Base-by-base conservation (phyloP, 2,113 vertebrate species). In the Campylorhamphus procurvoides region DNA sequence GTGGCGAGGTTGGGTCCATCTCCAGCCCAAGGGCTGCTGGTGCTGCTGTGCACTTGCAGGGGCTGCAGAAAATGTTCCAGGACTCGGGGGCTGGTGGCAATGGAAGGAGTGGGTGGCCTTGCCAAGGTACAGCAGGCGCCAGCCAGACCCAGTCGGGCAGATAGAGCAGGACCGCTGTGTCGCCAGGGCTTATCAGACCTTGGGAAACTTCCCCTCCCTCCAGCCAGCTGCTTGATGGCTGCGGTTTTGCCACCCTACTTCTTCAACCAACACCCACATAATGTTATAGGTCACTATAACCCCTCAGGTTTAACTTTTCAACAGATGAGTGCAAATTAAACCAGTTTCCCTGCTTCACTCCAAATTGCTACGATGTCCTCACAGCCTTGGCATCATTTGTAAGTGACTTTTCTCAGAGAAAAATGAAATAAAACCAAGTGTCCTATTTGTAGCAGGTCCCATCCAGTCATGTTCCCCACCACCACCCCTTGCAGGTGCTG, bases 131-230 rank as follows among this genome's bases (percentile, higher is more conserved):
- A 47, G 69, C 87, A 50, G 92, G 89, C 74, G 14, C 87, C 77
- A 4, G 81, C 29, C 23, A 6, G 73, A 13, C 60, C 60, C 29
- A 1, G 22, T 5, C 1, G 6, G 81, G 62, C 84, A 59, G 95
- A 93, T 10, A 69, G 81, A 79, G 69, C 2, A 0, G 35, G 73
- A 63, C 39, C 5, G 6, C 6, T 1, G 0, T 0, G 29, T 89
- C 49, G 73, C 71, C 6, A 1, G 39, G 49, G 52, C 74, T 95
- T 95, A 97, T 96, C 93, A 89, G 95, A 47, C 93, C 87, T 93
- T 82, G 71, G 81, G 66, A 50, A 42, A 9, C 56, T 23, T 82
- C 56, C 11, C 56, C 49, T 84, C 25, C 73, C 50, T 92, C 69
- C 64, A 3, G 84, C 50, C 0, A 0, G 28, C 52, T 1, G 3